phyloP scores from a whole-genome alignment of 2,797 vertebrate species.

The Lithobates pipiens region DNA sequence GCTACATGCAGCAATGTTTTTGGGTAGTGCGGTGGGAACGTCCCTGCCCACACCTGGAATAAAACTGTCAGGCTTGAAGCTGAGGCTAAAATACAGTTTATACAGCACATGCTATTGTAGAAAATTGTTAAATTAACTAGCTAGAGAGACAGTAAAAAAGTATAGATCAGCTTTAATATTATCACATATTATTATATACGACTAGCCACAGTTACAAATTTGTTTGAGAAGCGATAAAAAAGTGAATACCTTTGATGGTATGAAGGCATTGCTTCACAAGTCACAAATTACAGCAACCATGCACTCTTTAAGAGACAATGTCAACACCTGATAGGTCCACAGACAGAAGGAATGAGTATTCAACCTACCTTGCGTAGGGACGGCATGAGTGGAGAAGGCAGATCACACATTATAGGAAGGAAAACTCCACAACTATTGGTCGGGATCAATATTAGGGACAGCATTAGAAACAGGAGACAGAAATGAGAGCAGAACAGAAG shows the following conservation, averaged over 20 bases:
- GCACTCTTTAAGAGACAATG: not conserved
- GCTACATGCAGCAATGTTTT: no score
- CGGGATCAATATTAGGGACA: conserved; percentile 8
- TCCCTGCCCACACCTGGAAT: no score
- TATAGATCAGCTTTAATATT: no score
- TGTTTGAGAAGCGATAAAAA: no score
- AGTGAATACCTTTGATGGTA: not conserved
- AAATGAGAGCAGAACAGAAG: conserved; percentile 31
- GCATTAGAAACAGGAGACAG: conserved; percentile 32
- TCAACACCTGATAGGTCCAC: not conserved
- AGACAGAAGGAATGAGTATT: not conserved
- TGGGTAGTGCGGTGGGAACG: no score
- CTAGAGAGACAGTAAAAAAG: no score
- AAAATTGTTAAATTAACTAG: no score
- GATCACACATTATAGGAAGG: conserved; percentile 1
- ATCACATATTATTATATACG: no score
- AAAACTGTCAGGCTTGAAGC: no score
- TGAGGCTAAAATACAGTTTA: no score
- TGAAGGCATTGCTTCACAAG: not conserved
- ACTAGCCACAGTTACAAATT: no score
- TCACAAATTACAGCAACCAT: not conserved
- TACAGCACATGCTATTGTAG: no score
- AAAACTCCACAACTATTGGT: conserved; percentile 18
- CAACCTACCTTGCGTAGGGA: conserved; percentile 44
- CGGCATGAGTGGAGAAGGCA: conserved; percentile 32